Conservation (phyloP, 2,888 invertebrate genomes). For the Pseudanteris insignis region DNA sequence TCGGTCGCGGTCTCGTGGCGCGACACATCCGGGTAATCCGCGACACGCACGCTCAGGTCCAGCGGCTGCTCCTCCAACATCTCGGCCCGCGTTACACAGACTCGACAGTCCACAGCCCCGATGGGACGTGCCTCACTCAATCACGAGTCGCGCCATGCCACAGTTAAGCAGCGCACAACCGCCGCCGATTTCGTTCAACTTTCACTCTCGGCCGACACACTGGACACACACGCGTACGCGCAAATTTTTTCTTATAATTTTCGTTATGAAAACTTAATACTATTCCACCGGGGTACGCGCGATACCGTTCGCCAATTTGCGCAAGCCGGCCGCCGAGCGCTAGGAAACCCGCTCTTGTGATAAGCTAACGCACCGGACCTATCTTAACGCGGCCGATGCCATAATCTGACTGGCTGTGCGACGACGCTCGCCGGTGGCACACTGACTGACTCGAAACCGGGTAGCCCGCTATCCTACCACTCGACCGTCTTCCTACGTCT, state of each 20-base stretch:
- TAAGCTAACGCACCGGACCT: conserved; percentile 36
- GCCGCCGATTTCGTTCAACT: background rate
- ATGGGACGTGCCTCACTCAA: conserved; percentile 24
- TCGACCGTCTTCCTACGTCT: conserved; percentile 38
- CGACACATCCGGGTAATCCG: conserved; percentile 60
- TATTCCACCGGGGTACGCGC: too few relatives aligned
- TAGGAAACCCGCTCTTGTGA: conserved; percentile 9
- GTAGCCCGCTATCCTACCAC: conserved; percentile 63
- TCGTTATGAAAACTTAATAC: too few relatives aligned
- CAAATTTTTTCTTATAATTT: background rate
- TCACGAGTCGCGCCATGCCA: conserved; percentile 31
- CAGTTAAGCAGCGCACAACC: conserved; percentile 13
- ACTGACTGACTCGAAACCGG: conserved; percentile 66
- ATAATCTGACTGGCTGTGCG: conserved; percentile 43
- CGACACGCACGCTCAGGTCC: conserved; percentile 76
- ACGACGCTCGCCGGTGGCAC: conserved; percentile 64
- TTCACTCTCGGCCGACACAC: conserved; percentile 22
- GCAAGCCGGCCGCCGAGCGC: background rate
- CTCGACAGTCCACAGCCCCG: too few relatives aligned
- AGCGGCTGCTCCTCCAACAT: conserved; percentile 76
- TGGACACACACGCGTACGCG: background rate
- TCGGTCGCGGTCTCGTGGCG: conserved; percentile 64
- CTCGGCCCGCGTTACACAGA: too few relatives aligned
- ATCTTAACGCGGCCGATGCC: conserved; percentile 43
- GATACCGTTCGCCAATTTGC: too few relatives aligned